A percentile compares a stretch with the other conserved stretches of the same genome.
Evolutionary conservation across 2,888 invertebrate species (phyloP).

Genomic region (Lepidocyrtinus sp.): DNA sequence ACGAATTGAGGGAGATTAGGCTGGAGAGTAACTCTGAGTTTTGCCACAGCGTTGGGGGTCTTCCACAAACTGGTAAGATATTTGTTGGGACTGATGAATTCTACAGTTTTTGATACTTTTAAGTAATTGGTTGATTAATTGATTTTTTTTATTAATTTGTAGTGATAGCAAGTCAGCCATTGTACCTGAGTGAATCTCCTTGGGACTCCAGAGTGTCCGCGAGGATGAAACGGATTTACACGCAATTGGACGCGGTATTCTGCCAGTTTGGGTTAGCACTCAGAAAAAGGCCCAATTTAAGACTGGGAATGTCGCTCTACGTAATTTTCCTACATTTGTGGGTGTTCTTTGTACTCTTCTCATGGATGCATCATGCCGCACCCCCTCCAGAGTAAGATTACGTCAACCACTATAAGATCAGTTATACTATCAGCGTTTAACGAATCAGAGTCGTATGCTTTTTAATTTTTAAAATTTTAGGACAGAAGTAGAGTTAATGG

Average conservation of each 20-base stretch:
- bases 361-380: slow-evolving; percentile 55
- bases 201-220: slow-evolving; percentile 83
- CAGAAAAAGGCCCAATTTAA: slow-evolving; percentile 67
- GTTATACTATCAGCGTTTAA: too few species aligned
- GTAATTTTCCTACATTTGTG: slow-evolving; percentile 68
- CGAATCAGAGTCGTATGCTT: background rate
- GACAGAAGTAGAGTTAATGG: background rate
- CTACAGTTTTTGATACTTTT: background rate
- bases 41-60: slow-evolving; percentile 38
- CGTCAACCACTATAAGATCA: background rate
- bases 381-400: slow-evolving; percentile 21
- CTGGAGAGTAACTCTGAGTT: slow-evolving; percentile 35
- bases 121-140: background rate
- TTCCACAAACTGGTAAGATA: slow-evolving; percentile 66
- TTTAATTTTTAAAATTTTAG: background rate
- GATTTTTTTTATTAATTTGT: slow-evolving; percentile 65
- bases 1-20: slow-evolving; percentile 55
- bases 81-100: background rate
- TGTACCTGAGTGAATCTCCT: slow-evolving; percentile 82
- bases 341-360: slow-evolving; percentile 69
- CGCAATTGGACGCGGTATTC: slow-evolving; percentile 83
- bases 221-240: slow-evolving; percentile 84
- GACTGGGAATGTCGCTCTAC: slow-evolving; percentile 67
- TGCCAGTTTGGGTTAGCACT: slow-evolving; percentile 68
- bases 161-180: slow-evolving; percentile 80